Evolutionary conservation across 2,888 invertebrate species (phyloP).

Genomic region (Stramonita haemastoma): DNA sequence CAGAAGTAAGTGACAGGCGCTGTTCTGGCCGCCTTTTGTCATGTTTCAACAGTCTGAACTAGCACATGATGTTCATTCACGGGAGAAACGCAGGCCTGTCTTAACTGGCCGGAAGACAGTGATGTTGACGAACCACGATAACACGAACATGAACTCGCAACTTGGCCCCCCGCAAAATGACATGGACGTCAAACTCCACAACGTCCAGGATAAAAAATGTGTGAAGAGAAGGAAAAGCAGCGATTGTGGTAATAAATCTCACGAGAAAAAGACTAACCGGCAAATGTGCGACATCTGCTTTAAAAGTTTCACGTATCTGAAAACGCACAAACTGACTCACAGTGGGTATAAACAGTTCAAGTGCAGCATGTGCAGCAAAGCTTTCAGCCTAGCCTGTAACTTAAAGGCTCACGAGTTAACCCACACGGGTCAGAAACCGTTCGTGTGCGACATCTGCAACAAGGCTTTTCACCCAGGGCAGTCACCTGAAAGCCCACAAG

Average conservation of each 20-base stretch:
- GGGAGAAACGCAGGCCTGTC: neutral
- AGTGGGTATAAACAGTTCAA: neutral
- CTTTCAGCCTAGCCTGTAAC: neutral
- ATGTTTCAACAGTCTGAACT: neutral
- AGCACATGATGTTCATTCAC: neutral
- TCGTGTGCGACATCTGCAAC: neutral
- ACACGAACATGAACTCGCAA: too few species aligned
- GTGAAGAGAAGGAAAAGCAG: too few species aligned
- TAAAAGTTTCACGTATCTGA: neutral
- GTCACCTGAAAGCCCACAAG: neutral
- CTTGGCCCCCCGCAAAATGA: too few species aligned
- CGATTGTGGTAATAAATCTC: too few species aligned
- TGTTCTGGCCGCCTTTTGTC: neutral
- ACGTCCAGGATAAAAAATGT: too few species aligned
- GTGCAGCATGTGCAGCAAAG: neutral
- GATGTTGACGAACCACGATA: neutral
- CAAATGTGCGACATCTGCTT: neutral
- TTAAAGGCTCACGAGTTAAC: neutral
- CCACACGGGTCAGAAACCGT: neutral
- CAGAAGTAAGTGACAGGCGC: neutral
- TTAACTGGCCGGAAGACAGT: neutral
- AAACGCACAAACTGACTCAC: neutral
- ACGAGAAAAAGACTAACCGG: neutral
- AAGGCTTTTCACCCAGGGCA: neutral
- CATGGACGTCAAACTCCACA: too few species aligned